Evolutionary conservation across 2,113 vertebrate species (phyloP).

Genomic region (Lynx canadensis): DNA sequence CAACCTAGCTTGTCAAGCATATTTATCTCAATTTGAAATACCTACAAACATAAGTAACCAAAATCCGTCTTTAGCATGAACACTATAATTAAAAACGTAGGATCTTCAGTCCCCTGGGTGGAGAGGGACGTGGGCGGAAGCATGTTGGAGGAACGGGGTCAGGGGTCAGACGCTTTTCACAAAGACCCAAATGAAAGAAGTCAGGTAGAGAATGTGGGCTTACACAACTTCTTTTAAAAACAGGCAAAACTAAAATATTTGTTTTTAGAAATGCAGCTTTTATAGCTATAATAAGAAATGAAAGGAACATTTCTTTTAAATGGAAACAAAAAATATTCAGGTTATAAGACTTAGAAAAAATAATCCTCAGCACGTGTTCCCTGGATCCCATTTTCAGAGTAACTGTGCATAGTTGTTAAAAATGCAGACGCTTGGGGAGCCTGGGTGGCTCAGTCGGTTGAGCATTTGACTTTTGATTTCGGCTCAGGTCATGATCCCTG

Average conservation of each 20-base stretch:
- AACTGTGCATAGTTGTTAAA: not conserved
- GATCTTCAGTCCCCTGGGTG: not conserved
- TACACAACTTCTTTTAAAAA: not conserved
- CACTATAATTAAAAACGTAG: not conserved
- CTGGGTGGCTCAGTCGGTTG: too few species aligned
- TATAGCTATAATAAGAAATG: not conserved
- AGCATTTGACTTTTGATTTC: too few species aligned
- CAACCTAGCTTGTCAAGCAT: not conserved
- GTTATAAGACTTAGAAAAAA: not conserved
- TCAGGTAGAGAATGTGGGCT: too few species aligned
- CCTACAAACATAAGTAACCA: not conserved
- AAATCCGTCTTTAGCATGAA: not conserved
- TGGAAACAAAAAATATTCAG: not conserved
- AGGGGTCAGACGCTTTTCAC: not conserved
- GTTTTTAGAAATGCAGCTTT: not conserved
- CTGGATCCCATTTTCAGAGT: not conserved
- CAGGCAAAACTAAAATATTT: not conserved
- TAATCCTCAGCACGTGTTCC: not conserved
- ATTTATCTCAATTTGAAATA: not conserved
- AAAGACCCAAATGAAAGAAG: not conserved
- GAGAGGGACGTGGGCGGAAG: not conserved
- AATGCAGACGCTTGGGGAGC: not conserved
- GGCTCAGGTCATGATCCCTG: too few species aligned
- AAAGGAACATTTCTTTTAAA: not conserved
- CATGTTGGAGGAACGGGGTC: accelerated